Evolutionary conservation across 23 tunicate genomes (phyloP), one percentile per base, ranked within the genome.

Genomic region (Halocynthia roretzi): DNA sequence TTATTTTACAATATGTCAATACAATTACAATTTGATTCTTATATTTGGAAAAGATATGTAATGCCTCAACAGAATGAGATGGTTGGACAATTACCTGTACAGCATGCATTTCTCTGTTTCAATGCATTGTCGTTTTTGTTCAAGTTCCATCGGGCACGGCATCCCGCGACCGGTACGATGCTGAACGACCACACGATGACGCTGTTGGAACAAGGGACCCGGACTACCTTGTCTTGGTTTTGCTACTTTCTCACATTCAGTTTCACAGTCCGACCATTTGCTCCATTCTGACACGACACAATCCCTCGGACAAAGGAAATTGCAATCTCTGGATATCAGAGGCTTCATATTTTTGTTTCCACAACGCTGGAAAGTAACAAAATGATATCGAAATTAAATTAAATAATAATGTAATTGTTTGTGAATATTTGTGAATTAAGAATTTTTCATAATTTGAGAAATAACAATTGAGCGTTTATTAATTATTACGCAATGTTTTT

Each of bases 211-310:
- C 51, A 86, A 67, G 40, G 78, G 56, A 6, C 72, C 52, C 8
- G 71, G 51, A 56, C 51, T 54, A 70, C 75, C 75, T 6, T 51
- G 55, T 8, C 78, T 64, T 8, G 55, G 17, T 74, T 53, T 18
- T 53, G 56, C 31, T 17, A 71, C 77, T 71, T 81, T 81, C 11
- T 81, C 85, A 67, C 93, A 87, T 87, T 87, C 86, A 48, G 44
- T 19, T 7, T 71, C 58, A 62, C 93, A 87, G 80, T 69, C 66
- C 68, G 80, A 82, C 93, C 93, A 87, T 52, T 68, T 69, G 8
- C 83, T 57, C 93, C 93, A 87, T 52, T 77, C 67, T 2, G 93
- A 82, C 52, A 87, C 54, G 53, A 87, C 57, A 52, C 93, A 87
- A 71, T 87, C 86, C 58, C 73, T 71, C 51, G 72, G 51, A 71